These are phyloP conservation scores for Orthosia incerta DNA, from an alignment of 2,888 invertebrate genomes.

Conservation along the genomic window DNA sequence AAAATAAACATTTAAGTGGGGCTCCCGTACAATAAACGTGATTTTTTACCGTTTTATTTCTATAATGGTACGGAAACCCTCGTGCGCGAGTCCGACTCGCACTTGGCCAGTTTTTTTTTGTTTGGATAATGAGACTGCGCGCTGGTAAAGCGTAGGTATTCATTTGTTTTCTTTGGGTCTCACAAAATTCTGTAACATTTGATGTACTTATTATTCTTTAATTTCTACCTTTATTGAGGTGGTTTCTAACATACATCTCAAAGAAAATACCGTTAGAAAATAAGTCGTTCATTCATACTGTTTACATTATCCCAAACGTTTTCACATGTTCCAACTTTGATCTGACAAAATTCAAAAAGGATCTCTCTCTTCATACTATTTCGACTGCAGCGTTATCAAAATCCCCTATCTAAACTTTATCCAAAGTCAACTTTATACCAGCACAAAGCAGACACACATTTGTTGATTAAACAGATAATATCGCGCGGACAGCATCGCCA, in stretches of 20 bases:
- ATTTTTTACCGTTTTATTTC: too few species aligned
- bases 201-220: background rate
- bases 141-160: background rate
- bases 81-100: too few species aligned
- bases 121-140: background rate
- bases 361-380: background rate
- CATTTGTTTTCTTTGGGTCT: background rate
- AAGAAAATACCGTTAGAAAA: background rate
- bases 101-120: background rate
- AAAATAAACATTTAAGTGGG: too few species aligned
- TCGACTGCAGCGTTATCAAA: constrained; percentile 1
- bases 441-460: constrained; percentile 45
- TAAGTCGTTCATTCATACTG: background rate
- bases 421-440: constrained; percentile 17
- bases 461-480: constrained; percentile 59
- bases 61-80: too few species aligned
- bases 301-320: background rate
- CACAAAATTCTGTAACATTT: background rate
- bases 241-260: background rate
- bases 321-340: background rate
- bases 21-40: too few species aligned
- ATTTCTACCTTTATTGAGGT: background rate
- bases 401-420: background rate
- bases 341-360: background rate
- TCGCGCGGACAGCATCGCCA: constrained; percentile 37